Conservation (phyloP, 2,888 invertebrate genomes). For the Drosophila formosana region DNA sequence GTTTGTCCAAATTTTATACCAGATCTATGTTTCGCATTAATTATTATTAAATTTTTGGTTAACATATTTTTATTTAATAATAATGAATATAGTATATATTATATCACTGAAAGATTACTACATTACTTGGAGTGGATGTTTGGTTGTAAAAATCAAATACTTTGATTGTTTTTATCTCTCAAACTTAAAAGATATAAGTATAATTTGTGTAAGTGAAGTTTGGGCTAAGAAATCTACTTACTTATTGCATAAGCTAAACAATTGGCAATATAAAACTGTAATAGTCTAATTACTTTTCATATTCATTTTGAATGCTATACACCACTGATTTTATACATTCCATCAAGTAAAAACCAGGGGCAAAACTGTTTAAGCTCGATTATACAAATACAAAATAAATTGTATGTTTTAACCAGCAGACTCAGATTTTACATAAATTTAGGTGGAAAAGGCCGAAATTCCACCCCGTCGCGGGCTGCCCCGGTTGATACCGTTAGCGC, state of each 20-base stretch:
- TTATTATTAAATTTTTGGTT: too few relatives aligned
- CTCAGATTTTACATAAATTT: not conserved
- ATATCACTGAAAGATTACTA: too few relatives aligned
- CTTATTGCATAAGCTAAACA: not conserved
- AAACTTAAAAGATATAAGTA: too few relatives aligned
- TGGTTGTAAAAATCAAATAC: too few relatives aligned
- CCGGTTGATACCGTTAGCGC: not conserved
- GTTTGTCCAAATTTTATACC: too few relatives aligned
- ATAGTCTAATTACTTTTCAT: conserved; percentile 1
- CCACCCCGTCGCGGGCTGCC: not conserved
- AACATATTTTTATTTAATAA: too few relatives aligned
- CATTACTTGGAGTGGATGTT: too few relatives aligned
- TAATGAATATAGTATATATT: too few relatives aligned
- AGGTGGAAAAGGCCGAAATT: not conserved
- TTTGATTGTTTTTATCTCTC: too few relatives aligned
- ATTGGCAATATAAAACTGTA: not conserved
- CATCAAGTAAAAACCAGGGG: not conserved
- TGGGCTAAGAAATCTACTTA: too few relatives aligned
- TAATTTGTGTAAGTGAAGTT: too few relatives aligned
- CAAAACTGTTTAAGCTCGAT: not conserved
- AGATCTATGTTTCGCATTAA: too few relatives aligned
- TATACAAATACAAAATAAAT: conserved; percentile 1
- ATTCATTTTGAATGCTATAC: not conserved
- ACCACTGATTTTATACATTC: not conserved
- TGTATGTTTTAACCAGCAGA: not conserved